Evolutionary conservation across 2,888 invertebrate genomes (phyloP), one percentile per base, ranked within the genome.

Genomic region (Lithodes maja): DNA sequence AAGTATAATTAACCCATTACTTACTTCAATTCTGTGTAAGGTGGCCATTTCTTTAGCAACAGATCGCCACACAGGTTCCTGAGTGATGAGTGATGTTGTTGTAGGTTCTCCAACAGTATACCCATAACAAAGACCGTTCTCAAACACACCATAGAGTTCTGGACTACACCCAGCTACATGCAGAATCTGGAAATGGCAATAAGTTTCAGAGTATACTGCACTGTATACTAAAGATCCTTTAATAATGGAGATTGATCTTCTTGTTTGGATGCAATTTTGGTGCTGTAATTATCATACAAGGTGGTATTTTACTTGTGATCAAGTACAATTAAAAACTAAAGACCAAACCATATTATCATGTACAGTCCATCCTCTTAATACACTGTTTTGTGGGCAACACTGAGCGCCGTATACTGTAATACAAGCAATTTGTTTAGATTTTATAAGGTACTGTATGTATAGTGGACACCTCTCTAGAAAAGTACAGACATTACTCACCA

Each of bases 101-200:
- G 98, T 94, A n/a, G 97, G 97, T 90, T 95, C 95, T 79, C 99
- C 99, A 92, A 97, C 96, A 92, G 94, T 93, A 93, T 93, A 95
- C 94, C 97, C 96, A 94, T 99, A 99, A 74, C 97, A 97, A 92
- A 99, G 95, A 12, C 99, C 99, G 95, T 99, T 99, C 92, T 96
- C 95, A 94, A 99, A 99, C 80, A 96, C 96, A 82, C 97, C 98
- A 94, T 97, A 98, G 79, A 99, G 94, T 81, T 96, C 95, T 84
- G 99, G 97, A 78, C 98, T 98, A 92, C 97, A 95, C 33, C 97
- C 97, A 92, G 95, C 95, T 90, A 95, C 95, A 93, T 97, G 95
- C 91, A 97, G 94, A 92, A 96, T 92, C 94, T 95, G 90, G 17
- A 75, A 75, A 89, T 55, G n/a, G n/a, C 15, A 61, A 61, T 12